phyloP scores from a whole-genome alignment of 2,113 vertebrate species.

The Salvator merianae region DNA sequence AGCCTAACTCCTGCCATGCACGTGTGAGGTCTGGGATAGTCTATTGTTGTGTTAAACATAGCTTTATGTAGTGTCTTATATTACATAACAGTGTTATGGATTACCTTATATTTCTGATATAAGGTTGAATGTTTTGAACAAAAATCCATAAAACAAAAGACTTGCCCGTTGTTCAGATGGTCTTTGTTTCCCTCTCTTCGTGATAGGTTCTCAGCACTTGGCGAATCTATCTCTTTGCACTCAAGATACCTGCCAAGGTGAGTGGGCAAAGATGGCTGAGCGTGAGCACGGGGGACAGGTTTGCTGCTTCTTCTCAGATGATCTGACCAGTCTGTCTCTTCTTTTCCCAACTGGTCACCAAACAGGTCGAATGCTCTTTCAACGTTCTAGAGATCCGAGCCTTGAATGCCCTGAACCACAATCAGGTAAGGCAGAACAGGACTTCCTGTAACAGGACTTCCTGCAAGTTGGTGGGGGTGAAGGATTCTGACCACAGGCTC shows the following conservation, averaged over 20 bases:
- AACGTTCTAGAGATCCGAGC: conserved; percentile 52
- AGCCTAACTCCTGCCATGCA: no score
- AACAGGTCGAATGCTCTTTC: conserved; percentile 44
- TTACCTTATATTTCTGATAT: no score
- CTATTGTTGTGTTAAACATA: no score
- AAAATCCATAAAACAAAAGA: no score
- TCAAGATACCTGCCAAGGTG: conserved; percentile 85
- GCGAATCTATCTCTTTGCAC: conserved; percentile 83
- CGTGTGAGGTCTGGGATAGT: no score
- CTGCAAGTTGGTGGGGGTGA: not conserved
- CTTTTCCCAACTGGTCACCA: not conserved
- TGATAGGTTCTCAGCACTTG: conserved; percentile 81
- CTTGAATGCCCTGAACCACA: conserved; percentile 42
- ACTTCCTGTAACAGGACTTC: no score
- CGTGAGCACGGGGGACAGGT: rapidly evolving
- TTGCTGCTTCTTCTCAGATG: not conserved
- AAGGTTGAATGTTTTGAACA: no score
- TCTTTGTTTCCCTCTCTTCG: conserved; percentile 27
- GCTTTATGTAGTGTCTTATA: no score
- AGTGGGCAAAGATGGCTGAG: conserved; percentile 25
- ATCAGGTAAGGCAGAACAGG: conserved; percentile 19
- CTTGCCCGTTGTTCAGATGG: not conserved
- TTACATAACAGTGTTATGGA: no score
- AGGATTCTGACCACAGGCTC: not conserved
- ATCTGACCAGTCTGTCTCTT: not conserved